Percentiles rank a stretch among this genome's conserved stretches.
Conservation (phyloP, 2,113 vertebrate genomes). For the Ahaetulla prasina region DNA sequence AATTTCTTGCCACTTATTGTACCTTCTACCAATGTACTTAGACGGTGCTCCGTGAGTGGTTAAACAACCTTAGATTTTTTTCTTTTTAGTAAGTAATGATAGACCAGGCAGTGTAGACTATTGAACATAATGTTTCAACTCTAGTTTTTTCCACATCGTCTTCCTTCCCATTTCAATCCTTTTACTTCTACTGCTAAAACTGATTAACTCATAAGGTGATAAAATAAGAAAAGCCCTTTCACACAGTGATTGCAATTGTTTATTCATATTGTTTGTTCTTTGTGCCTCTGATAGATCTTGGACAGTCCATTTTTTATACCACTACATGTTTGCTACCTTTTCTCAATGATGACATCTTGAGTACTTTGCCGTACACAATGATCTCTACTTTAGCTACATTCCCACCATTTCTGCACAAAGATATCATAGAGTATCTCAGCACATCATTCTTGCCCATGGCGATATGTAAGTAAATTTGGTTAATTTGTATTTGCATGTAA, state of each 20-base stretch:
- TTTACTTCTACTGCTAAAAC: background rate
- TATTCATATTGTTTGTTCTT: conserved; percentile 48
- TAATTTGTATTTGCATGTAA: conserved; percentile 77
- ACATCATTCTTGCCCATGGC: conserved; percentile 99
- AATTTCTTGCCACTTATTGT: background rate
- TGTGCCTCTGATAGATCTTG: conserved; percentile 89
- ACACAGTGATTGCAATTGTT: background rate
- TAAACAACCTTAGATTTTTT: background rate
- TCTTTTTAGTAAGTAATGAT: background rate
- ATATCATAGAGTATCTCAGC: conserved; percentile 99
- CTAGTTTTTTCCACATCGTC: background rate
- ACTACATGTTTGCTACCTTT: conserved; percentile 98
- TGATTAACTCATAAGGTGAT: background rate
- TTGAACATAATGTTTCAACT: background rate
- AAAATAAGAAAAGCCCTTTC: background rate
- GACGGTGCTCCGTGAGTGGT: background rate
- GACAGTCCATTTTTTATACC: conserved; percentile 99
- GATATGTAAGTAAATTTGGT: conserved; percentile 86
- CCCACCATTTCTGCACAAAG: conserved; percentile 98
- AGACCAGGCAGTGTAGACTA: background rate
- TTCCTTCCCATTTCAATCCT: background rate
- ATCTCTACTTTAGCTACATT: conserved; percentile 99
- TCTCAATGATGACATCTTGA: conserved; percentile 98
- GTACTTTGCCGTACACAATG: conserved; percentile 99
- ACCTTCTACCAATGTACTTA: background rate